Base-by-base conservation (phyloP, 2,797 vertebrate species). In the Novumbra hubbsi region DNA sequence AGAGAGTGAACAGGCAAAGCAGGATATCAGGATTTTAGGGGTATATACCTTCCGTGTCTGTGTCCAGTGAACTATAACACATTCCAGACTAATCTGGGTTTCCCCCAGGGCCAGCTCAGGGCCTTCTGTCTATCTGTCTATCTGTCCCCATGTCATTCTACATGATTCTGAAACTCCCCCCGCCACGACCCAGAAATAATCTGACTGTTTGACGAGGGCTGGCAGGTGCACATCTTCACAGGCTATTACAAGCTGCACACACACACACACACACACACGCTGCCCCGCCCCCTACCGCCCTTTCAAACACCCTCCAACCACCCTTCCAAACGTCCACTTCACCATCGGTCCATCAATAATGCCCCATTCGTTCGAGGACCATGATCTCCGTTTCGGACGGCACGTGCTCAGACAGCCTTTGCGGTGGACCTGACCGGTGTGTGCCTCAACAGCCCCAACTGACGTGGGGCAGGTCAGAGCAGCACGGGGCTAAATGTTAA, bases 1-100 rank as follows among this genome's bases (percentile, higher is more conserved):
- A 38, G 3, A 67, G 2, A 67, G 41, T 65, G n/a, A 12, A 41
- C 32, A 38, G 9, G 4, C 32, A 41, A 4, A 41, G 19, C 32
- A 32, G 38, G 64, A 67, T 32, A 67, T 67, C 64, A n/a, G 38
- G 38, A 15, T 63, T 27, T 67, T 17, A 9, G 32, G 32, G 64
- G 19, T 21, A 11, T 62, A 55, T 11, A 38, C 7, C 19, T 32
- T 67, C 2, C 19, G 0, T 19, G 62, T 7, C 27, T 64, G 62
- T 64, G 16, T 27, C 62, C 28, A 16, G 27, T 16, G 3, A 7
- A n/a, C n/a, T 67, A 9, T 67, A 38, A 67, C 30, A 67, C 65
- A 67, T 67, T 67, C 65, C 65, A 38, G 38, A 34, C 8, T 67
- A 19, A 67, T 67, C 65, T 67, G 65, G 65, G 34, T 41, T 34